Percentiles rank a stretch among this genome's conserved stretches.
phyloP scores from a whole-genome alignment of 2,113 vertebrate genomes.

The Poeciliopsis retropinna region DNA sequence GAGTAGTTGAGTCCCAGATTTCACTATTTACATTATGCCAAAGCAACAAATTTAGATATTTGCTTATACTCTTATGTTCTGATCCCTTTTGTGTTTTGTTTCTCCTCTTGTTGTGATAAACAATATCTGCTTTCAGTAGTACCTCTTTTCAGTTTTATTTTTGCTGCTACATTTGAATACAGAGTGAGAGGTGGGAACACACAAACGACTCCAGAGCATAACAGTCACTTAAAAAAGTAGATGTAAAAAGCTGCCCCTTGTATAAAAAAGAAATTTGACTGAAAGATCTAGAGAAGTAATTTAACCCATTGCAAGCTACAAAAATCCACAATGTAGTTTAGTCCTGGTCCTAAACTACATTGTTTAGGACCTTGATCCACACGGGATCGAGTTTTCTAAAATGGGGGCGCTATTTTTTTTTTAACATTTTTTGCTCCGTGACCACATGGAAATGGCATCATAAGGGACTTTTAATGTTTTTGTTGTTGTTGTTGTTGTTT shows the following conservation, averaged over 20 bases:
- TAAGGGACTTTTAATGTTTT: no score
- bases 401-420: no score
- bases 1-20: neutral
- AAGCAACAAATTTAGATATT: no score
- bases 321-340: neutral
- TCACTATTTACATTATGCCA: neutral
- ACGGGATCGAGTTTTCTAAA: no score
- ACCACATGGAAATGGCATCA: no score
- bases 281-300: neutral
- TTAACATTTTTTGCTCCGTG: no score
- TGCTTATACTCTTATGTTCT: neutral
- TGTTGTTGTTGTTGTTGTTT: no score
- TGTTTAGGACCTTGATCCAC: no score
- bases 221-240: neutral
- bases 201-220: neutral
- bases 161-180: neutral
- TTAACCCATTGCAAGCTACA: neutral
- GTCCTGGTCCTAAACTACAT: no score
- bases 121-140: neutral
- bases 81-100: neutral
- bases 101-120: neutral
- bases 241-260: neutral
- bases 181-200: neutral
- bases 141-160: neutral
- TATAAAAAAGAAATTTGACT: neutral